Conservation (phyloP, 2,113 vertebrate species). For the Collichthys lucidus region DNA sequence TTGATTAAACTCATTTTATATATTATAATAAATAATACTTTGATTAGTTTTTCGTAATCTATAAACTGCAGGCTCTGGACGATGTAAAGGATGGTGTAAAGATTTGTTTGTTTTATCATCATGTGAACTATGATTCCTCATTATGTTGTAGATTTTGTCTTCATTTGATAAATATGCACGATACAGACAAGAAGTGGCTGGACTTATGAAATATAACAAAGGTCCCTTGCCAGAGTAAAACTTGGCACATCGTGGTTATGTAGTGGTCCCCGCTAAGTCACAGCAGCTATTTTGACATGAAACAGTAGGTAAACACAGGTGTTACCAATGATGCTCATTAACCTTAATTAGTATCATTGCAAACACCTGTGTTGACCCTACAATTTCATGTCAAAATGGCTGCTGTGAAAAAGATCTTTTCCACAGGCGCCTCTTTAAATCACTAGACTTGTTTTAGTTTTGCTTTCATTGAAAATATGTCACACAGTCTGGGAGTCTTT, state of each 20-base stretch:
- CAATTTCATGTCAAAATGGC: no score
- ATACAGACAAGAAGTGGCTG: no score
- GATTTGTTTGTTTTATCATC: background rate
- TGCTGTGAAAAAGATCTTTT: background rate
- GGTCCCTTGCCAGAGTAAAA: background rate
- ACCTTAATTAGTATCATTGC: no score
- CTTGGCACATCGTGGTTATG: background rate
- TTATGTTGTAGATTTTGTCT: background rate
- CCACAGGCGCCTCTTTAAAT: no score
- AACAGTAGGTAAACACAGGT: no score
- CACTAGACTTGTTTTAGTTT: background rate
- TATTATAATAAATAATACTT: no score
- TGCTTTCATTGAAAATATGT: slow-evolving; percentile 15
- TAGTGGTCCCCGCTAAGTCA: background rate
- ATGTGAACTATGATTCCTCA: background rate
- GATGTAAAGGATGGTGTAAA: background rate
- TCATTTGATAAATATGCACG: background rate
- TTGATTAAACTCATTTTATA: no score
- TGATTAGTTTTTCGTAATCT: background rate
- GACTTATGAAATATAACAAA: no score
- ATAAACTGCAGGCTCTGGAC: background rate
- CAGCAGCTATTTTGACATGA: no score
- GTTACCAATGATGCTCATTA: no score
- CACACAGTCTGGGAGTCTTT: background rate
- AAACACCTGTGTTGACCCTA: no score